A percentile compares a stretch with the other conserved stretches of the same genome.
phyloP scores from a whole-genome alignment of 2,888 invertebrate genomes.

The Euplagia quadripunctaria region DNA sequence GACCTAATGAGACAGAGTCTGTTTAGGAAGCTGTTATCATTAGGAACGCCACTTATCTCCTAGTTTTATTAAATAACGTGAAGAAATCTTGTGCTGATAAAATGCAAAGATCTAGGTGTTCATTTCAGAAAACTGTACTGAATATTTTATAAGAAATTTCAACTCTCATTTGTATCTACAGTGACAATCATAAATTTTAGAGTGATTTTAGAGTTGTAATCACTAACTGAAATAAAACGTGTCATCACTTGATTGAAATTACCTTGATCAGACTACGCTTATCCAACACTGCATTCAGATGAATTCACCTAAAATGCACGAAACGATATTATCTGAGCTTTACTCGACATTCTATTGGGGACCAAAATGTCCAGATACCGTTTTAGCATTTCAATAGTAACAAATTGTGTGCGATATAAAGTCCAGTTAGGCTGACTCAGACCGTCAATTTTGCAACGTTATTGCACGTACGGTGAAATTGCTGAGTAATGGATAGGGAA shows the following conservation, averaged over 20 bases:
- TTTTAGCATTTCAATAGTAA: constrained; percentile 55
- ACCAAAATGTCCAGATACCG: constrained; percentile 36
- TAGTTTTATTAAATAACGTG: too few species aligned
- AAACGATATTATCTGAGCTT: constrained; percentile 8
- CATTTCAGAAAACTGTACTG: too few species aligned
- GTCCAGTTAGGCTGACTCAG: constrained; percentile 38
- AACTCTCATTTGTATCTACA: too few species aligned
- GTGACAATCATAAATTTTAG: too few species aligned
- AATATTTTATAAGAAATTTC: too few species aligned
- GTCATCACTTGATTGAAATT: constrained; percentile 7
- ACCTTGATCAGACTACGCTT: background rate
- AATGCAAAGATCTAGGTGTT: too few species aligned
- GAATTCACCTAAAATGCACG: constrained; percentile 9
- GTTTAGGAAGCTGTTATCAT: too few species aligned
- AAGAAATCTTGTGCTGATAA: too few species aligned
- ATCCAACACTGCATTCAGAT: background rate
- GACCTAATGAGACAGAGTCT: too few species aligned
- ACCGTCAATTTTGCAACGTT: constrained; percentile 29
- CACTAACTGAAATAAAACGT: background rate
- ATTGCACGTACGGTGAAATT: constrained; percentile 32
- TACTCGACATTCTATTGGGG: constrained; percentile 40
- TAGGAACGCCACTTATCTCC: too few species aligned
- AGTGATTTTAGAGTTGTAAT: too few species aligned
- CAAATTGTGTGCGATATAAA: constrained; percentile 50
- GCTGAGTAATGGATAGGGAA: constrained; percentile 25